Evolutionary conservation across 1,140 invertebrate species (phyloP).

Genomic region (Drosophila ficusphila): DNA sequence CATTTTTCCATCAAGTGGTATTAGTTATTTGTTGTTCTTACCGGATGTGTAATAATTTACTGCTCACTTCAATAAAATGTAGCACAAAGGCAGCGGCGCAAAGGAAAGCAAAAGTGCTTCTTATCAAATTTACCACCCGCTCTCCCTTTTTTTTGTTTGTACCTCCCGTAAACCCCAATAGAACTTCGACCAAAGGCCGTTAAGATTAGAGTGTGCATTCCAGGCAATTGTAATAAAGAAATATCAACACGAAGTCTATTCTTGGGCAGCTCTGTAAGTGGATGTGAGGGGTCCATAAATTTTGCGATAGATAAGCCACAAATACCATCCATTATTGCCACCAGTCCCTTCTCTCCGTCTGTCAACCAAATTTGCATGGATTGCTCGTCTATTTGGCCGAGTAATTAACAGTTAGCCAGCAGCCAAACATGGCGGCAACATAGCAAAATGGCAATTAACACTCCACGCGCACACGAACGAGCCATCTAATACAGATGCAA

Average conservation of each 20-base stretch:
- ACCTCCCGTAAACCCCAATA: background rate
- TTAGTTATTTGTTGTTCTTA: no score
- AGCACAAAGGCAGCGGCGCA: background rate
- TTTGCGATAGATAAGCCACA: constrained; percentile 21
- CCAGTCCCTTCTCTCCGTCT: constrained; percentile 10
- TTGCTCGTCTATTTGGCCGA: constrained; percentile 48
- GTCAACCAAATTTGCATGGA: constrained; percentile 54
- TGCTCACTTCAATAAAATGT: background rate
- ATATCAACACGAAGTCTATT: constrained; percentile 28
- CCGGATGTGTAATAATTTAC: background rate
- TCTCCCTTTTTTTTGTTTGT: background rate
- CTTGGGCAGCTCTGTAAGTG: constrained; percentile 24
- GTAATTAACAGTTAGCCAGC: constrained; percentile 69
- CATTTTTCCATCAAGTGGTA: no score
- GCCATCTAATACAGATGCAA: constrained; percentile 18
- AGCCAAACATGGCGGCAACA: constrained; percentile 63
- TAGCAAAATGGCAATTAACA: constrained; percentile 63
- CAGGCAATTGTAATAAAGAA: constrained; percentile 58
- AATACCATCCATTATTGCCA: constrained; percentile 40
- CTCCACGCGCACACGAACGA: constrained; percentile 37
- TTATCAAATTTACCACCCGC: constrained; percentile 50
- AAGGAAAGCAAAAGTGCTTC: constrained; percentile 70
- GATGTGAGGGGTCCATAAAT: constrained; percentile 34
- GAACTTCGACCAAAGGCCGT: constrained; percentile 70
- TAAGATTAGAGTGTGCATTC: constrained; percentile 56